Evolutionary conservation across 2,888 invertebrate species (phyloP).

Genomic region (Mongoloraphidia duomilia): DNA sequence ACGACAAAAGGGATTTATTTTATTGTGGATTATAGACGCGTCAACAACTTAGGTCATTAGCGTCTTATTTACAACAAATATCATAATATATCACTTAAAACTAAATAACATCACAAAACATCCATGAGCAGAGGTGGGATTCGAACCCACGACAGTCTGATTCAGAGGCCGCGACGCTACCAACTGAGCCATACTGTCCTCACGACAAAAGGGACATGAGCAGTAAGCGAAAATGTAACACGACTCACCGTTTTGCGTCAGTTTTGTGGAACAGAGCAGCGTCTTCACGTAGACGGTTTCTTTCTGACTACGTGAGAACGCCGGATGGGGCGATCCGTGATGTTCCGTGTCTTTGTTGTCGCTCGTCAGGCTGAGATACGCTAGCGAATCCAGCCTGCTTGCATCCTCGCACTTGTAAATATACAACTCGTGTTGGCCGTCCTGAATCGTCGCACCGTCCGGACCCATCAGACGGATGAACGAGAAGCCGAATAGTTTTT

Average conservation of each 20-base stretch:
- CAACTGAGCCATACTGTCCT: too few relatives aligned
- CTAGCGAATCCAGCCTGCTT: slow-evolving; percentile 47
- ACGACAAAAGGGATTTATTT: too few relatives aligned
- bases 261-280: slow-evolving; percentile 84
- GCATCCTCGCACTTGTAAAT: slow-evolving; percentile 88
- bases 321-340: slow-evolving; percentile 29
- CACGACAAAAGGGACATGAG: too few relatives aligned
- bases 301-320: slow-evolving; percentile 67
- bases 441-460: slow-evolving; percentile 77
- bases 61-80: too few relatives aligned
- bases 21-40: too few relatives aligned
- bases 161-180: too few relatives aligned
- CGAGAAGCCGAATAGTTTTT: slow-evolving; percentile 82
- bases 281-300: slow-evolving; percentile 74
- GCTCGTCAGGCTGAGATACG: slow-evolving; percentile 50
- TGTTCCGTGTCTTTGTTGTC: slow-evolving; percentile 38
- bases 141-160: too few relatives aligned
- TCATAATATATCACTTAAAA: too few relatives aligned
- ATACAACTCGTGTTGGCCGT: slow-evolving; percentile 77
- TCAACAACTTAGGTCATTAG: too few relatives aligned
- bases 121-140: too few relatives aligned
- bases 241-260: slow-evolving; percentile 76
- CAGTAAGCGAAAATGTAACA: too few relatives aligned
- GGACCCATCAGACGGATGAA: slow-evolving; percentile 83
- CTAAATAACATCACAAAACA: too few relatives aligned